phyloP scores from a whole-genome alignment of 2,888 invertebrate genomes.

The Argyresthia albistria region DNA sequence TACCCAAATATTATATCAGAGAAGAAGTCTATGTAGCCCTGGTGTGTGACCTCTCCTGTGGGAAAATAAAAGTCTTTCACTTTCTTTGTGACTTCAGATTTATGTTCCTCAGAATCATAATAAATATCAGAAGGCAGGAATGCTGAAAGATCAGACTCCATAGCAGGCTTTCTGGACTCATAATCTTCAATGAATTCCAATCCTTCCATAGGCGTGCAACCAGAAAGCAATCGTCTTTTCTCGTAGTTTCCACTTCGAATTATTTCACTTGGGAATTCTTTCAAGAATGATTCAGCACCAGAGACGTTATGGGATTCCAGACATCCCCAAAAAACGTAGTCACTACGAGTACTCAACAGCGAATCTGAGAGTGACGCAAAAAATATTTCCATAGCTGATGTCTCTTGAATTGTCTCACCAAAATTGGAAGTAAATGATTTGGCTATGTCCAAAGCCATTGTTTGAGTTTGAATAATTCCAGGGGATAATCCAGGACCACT shows the following conservation, averaged over 20 bases:
- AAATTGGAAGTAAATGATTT: background rate
- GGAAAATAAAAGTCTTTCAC: slow-evolving; percentile 1
- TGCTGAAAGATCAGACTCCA: background rate
- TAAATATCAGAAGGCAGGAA: slow-evolving; percentile 1
- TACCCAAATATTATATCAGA: slow-evolving; percentile 2
- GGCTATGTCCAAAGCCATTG: background rate
- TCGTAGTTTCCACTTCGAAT: slow-evolving; percentile 2
- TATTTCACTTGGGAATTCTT: background rate
- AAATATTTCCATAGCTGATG: background rate
- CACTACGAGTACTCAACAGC: background rate
- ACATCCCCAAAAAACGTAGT: background rate
- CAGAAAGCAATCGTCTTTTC: background rate
- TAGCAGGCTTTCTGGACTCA: background rate
- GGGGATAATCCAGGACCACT: slow-evolving; percentile 1
- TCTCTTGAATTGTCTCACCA: background rate
- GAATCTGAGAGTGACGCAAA: background rate
- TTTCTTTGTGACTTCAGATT: background rate
- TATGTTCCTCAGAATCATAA: background rate
- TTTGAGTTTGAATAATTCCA: too few relatives aligned
- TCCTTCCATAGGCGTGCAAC: slow-evolving; percentile 3
- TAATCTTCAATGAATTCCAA: background rate
- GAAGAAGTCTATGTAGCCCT: background rate
- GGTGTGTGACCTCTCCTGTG: background rate
- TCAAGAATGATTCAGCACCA: background rate
- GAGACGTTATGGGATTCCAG: background rate